Base-by-base conservation (phyloP, 2,888 invertebrate genomes). In the Cabera pusaria region DNA sequence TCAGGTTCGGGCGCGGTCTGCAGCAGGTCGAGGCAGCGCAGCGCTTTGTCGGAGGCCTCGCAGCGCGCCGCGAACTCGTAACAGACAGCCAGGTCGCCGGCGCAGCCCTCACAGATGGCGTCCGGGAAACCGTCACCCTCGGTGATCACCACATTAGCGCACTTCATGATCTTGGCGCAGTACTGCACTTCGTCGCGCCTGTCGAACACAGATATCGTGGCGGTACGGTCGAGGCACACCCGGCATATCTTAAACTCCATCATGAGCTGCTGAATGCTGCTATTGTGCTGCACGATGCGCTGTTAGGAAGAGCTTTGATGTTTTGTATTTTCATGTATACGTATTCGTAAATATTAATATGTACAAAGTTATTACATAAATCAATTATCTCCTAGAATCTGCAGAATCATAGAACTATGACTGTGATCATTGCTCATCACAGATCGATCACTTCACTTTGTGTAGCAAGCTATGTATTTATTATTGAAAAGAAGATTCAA, bases 61-160 rank as follows among this genome's bases (percentile, higher is more conserved):
- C 83, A 85, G 50, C 77, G 79, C 19, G 57, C 59, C 0, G 81
- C 68, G 52, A 88, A 88, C 14, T 74, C 64, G 39, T 78, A 82
- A 1, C 75, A 56, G 0, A 72, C 44, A 0, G 59, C 44, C 1
- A 89, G 67, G 27, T 86, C 83, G 1, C 49, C 46, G 1, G 68
- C 64, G 52, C 88, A 89, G n/a, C 31, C 52, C 1, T 37, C 52
- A 32, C 88, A 89, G 17, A 89, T 73, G 18, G 60, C 59, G 19
- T 66, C 69, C 0, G 88, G 88, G 5, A 85, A 55, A 3, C 77
- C 80, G 25, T 89, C 87, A 10, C 70, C 72, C 45, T 79, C 74
- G 0, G 49, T 48, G 2, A 87, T 65, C n/a, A 52, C 43, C 17
- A 84, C 66, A 24, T 70, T 69, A 0, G 74, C 79, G 35, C 79